These are phyloP conservation scores for Hypomecis punctinalis DNA, from an alignment of 2,888 invertebrate genomes.

Conservation along the genomic window DNA sequence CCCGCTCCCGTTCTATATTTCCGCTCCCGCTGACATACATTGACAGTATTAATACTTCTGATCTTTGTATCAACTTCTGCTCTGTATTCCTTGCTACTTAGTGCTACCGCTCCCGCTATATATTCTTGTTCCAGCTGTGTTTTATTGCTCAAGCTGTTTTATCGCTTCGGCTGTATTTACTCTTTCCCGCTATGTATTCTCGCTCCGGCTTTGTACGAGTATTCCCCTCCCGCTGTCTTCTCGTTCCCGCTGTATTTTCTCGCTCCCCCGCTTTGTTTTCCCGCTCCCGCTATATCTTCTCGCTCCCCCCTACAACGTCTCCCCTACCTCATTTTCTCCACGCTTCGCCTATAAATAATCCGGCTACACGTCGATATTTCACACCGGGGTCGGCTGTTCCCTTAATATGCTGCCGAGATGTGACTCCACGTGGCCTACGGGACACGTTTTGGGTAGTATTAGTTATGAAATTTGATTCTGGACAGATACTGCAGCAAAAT, in stretches of 20 bases:
- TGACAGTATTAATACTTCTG: too few relatives aligned
- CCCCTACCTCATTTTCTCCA: constrained; percentile 49
- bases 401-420: constrained; percentile 47
- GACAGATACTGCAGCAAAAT: too few relatives aligned
- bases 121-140: too few relatives aligned
- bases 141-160: too few relatives aligned
- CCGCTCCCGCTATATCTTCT: constrained; percentile 26
- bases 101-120: too few relatives aligned
- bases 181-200: too few relatives aligned
- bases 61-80: too few relatives aligned
- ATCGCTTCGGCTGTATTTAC: too few relatives aligned
- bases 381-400: constrained; percentile 57
- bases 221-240: too few relatives aligned
- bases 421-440: constrained; percentile 17
- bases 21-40: constrained; percentile 36
- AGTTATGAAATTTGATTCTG: neutral
- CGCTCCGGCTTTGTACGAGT: too few relatives aligned
- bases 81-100: too few relatives aligned
- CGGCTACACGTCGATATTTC: constrained; percentile 69
- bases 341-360: constrained; percentile 75
- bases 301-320: constrained; percentile 40
- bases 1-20: constrained; percentile 1
- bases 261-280: neutral
- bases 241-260: too few relatives aligned
- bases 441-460: constrained; percentile 27